Evolutionary conservation across 1,140 invertebrate genomes (phyloP).

Genomic region (Drosophila murphyi): DNA sequence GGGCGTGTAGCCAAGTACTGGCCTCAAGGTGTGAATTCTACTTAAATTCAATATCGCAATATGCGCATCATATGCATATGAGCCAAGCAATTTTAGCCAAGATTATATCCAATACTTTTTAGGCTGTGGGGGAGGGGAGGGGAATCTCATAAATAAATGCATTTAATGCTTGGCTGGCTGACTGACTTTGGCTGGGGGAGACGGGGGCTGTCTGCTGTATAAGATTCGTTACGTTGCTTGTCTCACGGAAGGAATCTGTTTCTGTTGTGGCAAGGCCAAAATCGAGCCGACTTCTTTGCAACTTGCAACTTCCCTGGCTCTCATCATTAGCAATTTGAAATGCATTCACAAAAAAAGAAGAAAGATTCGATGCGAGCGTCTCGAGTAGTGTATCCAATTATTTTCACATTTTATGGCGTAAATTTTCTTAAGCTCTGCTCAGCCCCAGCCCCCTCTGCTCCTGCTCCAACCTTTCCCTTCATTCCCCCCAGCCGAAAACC

Average conservation of each 20-base stretch:
- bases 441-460: too few species aligned
- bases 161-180: slow-evolving; percentile 68
- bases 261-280: slow-evolving; percentile 12
- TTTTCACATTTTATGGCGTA: slow-evolving; percentile 82
- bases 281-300: background rate
- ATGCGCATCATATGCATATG: slow-evolving; percentile 42
- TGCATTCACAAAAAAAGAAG: slow-evolving; percentile 54
- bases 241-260: slow-evolving; percentile 76
- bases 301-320: slow-evolving; percentile 35
- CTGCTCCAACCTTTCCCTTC: too few species aligned
- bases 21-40: slow-evolving; percentile 74
- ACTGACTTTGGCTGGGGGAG: slow-evolving; percentile 36
- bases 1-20: background rate
- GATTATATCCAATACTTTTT: slow-evolving; percentile 26
- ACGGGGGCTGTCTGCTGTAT: slow-evolving; percentile 42
- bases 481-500: slow-evolving; percentile 49
- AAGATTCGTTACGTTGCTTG: slow-evolving; percentile 49
- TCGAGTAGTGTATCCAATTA: slow-evolving; percentile 73
- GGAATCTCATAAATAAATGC: slow-evolving; percentile 76
- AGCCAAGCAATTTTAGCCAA: slow-evolving; percentile 17
- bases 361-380: slow-evolving; percentile 24
- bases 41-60: slow-evolving; percentile 73
- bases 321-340: slow-evolving; percentile 81
- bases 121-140: slow-evolving; percentile 42
- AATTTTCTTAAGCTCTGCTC: slow-evolving; percentile 67